Evolutionary conservation across 2,888 invertebrate species (phyloP), one percentile per base, ranked within the genome.

Genomic region (Augochlorella aurata): DNA sequence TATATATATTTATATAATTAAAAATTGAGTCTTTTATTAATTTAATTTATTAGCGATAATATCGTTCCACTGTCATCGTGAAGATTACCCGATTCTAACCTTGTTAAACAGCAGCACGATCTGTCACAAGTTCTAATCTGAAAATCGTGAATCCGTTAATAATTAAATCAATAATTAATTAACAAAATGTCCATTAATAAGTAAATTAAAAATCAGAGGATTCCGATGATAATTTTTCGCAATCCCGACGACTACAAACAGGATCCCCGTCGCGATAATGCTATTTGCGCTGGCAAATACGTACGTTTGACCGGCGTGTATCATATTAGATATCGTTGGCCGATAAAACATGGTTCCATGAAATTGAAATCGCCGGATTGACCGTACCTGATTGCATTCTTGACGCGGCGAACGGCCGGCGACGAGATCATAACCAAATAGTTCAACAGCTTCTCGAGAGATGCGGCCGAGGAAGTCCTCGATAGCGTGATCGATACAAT

Each of bases 331-430:
- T 14, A 58, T 2, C 24, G 0, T 24, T 24, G 0, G 14, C 14
- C 58, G 58, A 58, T 58, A 29, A 58, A 24, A 58, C 21, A 29
- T 58, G 7, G 2, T 29, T 16, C 21, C 8, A 24, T 24, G 58
- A 29, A 24, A 58, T 58, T 24, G 8, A 58, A 29, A 58, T 58
- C 24, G 58, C 0, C 8, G 58, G 29, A 24, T 24, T 58, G 58
- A 29, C 24, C 58, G 49, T 85, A 88, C 88, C 85, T 79, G 82
- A 71, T 71, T 81, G 83, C 74, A 74, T 87, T 54, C 45, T 65
- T 74, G 76, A 82, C 79, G 74, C 74, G 74, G 74, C 77, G 74
- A 67, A 74, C 47, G 79, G 38, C 67, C 52, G 74, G 65, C 38
- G 52, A 21, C 29, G 71, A 70, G 65, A 63, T 68, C 81, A 87